Evolutionary conservation across 2,888 invertebrate genomes (phyloP).

Genomic region (Cerceris rybyensis): DNA sequence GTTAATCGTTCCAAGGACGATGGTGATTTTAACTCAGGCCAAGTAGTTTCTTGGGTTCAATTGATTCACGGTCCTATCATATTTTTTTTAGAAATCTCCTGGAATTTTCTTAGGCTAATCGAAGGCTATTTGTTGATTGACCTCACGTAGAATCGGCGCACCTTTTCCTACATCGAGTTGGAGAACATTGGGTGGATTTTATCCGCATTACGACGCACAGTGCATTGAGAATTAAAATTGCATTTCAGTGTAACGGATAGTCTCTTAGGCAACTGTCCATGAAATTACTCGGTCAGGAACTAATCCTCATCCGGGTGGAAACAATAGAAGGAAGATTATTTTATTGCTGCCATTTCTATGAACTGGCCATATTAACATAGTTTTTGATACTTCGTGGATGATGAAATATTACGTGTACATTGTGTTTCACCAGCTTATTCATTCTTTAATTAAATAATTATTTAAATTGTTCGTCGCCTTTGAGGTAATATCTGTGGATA

Average conservation of each 20-base stretch:
- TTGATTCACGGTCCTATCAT: neutral
- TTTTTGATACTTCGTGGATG: neutral
- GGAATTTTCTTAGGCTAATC: neutral
- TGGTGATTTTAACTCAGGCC: no score
- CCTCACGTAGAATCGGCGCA: slow-evolving; percentile 57
- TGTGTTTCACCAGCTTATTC: neutral
- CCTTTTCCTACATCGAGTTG: slow-evolving; percentile 35
- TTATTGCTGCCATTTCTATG: slow-evolving; percentile 28
- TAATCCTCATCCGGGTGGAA: slow-evolving; percentile 53
- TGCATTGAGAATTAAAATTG: slow-evolving; percentile 60
- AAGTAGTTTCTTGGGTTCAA: neutral
- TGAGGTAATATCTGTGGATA: no score
- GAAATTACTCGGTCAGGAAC: slow-evolving; percentile 63
- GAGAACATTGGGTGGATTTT: slow-evolving; percentile 22
- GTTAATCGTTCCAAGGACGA: no score
- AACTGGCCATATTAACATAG: slow-evolving; percentile 9
- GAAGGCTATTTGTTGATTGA: slow-evolving; percentile 48
- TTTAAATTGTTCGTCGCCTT: no score
- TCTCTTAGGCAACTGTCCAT: slow-evolving; percentile 59
- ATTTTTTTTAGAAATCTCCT: slow-evolving; percentile 3
- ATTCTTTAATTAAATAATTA: no score
- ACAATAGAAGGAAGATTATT: slow-evolving; percentile 46
- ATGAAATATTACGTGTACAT: neutral
- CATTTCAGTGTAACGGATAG: slow-evolving; percentile 58
- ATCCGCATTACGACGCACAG: slow-evolving; percentile 36